Conservation (phyloP, 2,113 vertebrate genomes). For the Progne subis region DNA sequence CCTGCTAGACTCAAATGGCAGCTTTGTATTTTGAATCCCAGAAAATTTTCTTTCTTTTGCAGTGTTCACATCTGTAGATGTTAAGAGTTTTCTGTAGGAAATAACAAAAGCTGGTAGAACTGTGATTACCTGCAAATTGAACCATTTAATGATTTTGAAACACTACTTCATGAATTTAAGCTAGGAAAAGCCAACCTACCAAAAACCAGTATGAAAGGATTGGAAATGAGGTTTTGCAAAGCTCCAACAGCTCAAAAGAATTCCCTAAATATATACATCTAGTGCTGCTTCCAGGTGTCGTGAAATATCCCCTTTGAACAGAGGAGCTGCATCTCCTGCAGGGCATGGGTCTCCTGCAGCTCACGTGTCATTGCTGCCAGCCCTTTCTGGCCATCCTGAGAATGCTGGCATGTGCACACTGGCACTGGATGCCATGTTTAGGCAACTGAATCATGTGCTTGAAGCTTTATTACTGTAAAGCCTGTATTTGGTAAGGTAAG, state of each 20-base stretch:
- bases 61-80: not conserved
- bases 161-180: not conserved
- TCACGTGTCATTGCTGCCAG: not conserved
- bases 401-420: rapidly evolving
- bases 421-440: not conserved
- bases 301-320: not conserved
- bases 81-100: not conserved
- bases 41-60: not conserved
- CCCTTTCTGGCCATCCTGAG: not conserved
- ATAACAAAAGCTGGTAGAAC: not conserved
- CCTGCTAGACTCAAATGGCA: not conserved
- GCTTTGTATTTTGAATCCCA: not conserved
- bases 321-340: not conserved
- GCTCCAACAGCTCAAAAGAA: not conserved
- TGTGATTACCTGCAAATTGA: not conserved
- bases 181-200: not conserved
- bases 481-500: not conserved
- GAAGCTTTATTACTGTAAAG: not conserved
- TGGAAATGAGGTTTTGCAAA: not conserved
- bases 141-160: not conserved
- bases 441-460: not conserved
- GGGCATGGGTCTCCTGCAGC: not conserved
- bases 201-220: not conserved
- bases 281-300: not conserved
- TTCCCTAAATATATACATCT: not conserved